phyloP scores from a whole-genome alignment of 2,113 vertebrate species.

The Onychorhynchus coronatus region DNA sequence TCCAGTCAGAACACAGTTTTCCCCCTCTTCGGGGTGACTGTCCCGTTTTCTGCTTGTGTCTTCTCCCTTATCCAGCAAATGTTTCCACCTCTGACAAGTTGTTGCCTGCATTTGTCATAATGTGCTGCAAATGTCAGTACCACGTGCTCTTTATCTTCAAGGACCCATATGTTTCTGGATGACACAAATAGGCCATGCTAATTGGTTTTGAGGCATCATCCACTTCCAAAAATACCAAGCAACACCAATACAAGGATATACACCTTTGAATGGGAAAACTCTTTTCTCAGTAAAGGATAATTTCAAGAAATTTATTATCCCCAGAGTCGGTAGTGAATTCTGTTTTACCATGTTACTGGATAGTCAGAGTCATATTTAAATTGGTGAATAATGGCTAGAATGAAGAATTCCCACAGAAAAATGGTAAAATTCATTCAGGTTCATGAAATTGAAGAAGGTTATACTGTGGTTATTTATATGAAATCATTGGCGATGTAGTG shows the following conservation, averaged over 20 bases:
- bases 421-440: not conserved
- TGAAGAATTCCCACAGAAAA: not conserved
- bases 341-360: not conserved
- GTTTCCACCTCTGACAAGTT: not conserved
- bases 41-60: not conserved
- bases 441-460: not conserved
- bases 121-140: not conserved
- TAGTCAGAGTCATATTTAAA: not conserved
- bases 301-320: not conserved
- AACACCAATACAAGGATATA: not conserved
- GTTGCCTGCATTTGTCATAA: not conserved
- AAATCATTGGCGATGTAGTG: not conserved
- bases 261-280: not conserved
- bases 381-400: not conserved
- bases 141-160: not conserved
- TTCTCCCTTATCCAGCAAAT: not conserved
- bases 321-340: not conserved
- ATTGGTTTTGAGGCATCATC: not conserved
- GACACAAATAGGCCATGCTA: constrained; percentile 39
- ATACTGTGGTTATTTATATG: not conserved
- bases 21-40: not conserved
- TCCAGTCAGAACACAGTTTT: not conserved
- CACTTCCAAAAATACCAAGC: constrained; percentile 6
- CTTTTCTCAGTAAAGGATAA: not conserved
- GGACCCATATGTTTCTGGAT: not conserved